Percentiles rank a stretch among this genome's conserved stretches.
phyloP scores from a whole-genome alignment of 2,797 vertebrate genomes.

The Rhinatrema bivittatum region DNA sequence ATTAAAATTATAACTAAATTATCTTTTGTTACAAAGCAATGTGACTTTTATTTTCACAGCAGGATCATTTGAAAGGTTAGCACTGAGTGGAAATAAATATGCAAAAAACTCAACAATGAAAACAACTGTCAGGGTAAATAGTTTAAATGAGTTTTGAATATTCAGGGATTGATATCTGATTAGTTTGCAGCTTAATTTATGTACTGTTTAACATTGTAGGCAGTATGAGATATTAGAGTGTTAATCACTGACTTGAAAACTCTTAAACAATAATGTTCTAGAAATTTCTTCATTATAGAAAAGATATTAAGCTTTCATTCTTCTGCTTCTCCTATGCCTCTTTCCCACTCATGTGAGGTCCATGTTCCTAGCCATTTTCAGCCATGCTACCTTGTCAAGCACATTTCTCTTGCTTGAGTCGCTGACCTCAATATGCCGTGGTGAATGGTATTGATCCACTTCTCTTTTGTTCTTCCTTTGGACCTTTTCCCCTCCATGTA shows the following conservation, averaged over 20 bases:
- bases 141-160: constrained; percentile 62
- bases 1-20: no score
- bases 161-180: constrained; percentile 60
- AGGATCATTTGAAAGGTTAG: constrained; percentile 40
- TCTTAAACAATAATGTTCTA: constrained; percentile 17
- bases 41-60: constrained; percentile 32
- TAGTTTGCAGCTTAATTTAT: constrained; percentile 56
- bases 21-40: no score
- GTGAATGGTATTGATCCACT: no score
- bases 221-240: constrained; percentile 40
- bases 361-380: no score
- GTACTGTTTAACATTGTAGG: constrained; percentile 53
- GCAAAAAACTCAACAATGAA: constrained; percentile 33
- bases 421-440: no score
- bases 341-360: no score
- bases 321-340: no score
- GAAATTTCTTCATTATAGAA: constrained; percentile 2
- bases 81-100: constrained; percentile 36
- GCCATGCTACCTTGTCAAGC: no score
- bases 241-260: constrained; percentile 33
- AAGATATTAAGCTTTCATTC: no score
- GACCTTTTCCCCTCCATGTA: no score
- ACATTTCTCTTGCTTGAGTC: no score
- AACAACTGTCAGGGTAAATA: constrained; percentile 57
- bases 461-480: no score